A percentile compares a stretch with the other conserved stretches of the same genome.
These are phyloP conservation scores for Vidua macroura DNA, from an alignment of 2,113 vertebrate species.

Conservation along the genomic window DNA sequence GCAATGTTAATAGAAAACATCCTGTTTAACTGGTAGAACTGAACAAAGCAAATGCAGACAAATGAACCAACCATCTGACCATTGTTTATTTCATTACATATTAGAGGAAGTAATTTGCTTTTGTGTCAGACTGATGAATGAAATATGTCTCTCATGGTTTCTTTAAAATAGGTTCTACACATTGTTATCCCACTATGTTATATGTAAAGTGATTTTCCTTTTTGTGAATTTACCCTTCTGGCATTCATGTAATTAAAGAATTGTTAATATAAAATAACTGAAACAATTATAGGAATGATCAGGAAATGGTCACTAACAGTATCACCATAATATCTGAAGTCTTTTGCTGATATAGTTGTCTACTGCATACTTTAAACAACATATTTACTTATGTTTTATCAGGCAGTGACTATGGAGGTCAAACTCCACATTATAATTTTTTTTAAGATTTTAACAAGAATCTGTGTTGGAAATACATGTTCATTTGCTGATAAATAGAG, in stretches of 20 bases:
- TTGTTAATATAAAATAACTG: background rate
- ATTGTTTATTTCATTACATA: conserved; percentile 11
- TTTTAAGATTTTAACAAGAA: conserved; percentile 14
- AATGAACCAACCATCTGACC: conserved; percentile 7
- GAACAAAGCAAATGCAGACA: background rate
- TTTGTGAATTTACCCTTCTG: conserved; percentile 11
- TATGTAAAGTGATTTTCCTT: background rate
- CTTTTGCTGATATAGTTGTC: conserved; percentile 29
- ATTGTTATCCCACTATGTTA: conserved; percentile 49
- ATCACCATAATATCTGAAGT: background rate
- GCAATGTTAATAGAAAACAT: conserved; percentile 21
- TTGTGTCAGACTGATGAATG: conserved; percentile 14
- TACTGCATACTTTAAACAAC: conserved; percentile 14
- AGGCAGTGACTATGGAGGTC: conserved; percentile 35
- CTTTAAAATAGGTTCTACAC: conserved; percentile 41
- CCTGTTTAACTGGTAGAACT: conserved; percentile 30
- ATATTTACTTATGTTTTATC: conserved; percentile 35
- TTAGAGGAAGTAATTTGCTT: conserved; percentile 30
- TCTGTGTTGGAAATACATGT: background rate
- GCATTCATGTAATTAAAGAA: conserved; percentile 6
- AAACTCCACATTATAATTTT: background rate
- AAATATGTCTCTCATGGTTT: conserved; percentile 32
- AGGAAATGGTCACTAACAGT: background rate
- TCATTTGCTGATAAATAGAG: conserved; percentile 10
- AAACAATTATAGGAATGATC: background rate